These are phyloP conservation scores for Biston betularia DNA, from an alignment of 2,888 invertebrate species.

Conservation along the genomic window DNA sequence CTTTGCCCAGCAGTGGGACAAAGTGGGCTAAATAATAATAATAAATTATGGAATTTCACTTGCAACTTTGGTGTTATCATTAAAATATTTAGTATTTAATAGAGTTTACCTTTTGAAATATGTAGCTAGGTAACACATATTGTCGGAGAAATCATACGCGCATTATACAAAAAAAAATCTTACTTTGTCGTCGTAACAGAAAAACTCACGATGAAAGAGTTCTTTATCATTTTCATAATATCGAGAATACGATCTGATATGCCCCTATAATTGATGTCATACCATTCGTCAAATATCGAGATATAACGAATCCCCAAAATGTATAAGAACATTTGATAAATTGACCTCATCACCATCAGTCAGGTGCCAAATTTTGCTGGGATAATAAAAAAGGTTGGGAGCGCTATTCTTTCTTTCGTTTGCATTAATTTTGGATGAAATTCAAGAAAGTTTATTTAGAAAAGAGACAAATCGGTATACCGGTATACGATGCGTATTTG, in stretches of 20 bases:
- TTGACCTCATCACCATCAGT: conserved; percentile 43
- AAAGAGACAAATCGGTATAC: not conserved
- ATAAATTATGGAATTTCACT: too few relatives aligned
- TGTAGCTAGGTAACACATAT: too few relatives aligned
- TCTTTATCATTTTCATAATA: conserved; percentile 37
- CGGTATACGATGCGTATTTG: too few relatives aligned
- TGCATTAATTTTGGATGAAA: not conserved
- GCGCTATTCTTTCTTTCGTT: not conserved
- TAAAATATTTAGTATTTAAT: too few relatives aligned
- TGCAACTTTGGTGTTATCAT: too few relatives aligned
- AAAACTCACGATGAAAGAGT: conserved; percentile 1
- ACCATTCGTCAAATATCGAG: conserved; percentile 41
- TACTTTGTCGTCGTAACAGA: too few relatives aligned
- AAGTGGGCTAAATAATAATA: too few relatives aligned
- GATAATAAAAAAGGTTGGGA: conserved; percentile 35
- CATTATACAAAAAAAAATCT: too few relatives aligned
- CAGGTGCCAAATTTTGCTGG: conserved; percentile 22
- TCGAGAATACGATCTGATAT: conserved; percentile 36
- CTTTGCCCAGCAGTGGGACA: too few relatives aligned
- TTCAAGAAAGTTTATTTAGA: not conserved
- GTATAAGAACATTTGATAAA: conserved; percentile 35
- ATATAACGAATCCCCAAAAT: conserved; percentile 34
- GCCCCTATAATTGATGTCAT: conserved; percentile 32
- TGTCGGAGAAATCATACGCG: too few relatives aligned
- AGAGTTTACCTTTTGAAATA: too few relatives aligned